Evolutionary conservation across 2,888 invertebrate species (phyloP).

Genomic region (Galerucella calmariensis): DNA sequence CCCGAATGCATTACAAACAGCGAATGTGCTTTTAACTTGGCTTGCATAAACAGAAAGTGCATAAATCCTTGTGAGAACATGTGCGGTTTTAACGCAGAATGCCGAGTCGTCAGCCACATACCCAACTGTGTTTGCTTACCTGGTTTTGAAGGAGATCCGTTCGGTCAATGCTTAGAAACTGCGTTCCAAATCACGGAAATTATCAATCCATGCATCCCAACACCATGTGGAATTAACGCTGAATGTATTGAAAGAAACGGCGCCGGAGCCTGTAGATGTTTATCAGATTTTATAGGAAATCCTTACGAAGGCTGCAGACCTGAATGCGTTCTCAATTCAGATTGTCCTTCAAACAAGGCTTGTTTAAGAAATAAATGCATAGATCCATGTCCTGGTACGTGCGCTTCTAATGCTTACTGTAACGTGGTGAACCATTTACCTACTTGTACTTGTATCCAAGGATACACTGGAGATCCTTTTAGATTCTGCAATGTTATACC

Average conservation of each 20-base stretch:
- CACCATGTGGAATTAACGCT: constrained; percentile 68
- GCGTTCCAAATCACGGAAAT: constrained; percentile 44
- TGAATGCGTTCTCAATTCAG: constrained; percentile 69
- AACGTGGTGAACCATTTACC: constrained; percentile 66
- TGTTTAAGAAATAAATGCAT: constrained; percentile 70
- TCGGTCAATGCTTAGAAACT: constrained; percentile 59
- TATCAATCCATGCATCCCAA: constrained; percentile 63
- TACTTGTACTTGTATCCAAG: constrained; percentile 73
- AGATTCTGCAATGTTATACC: constrained; percentile 49
- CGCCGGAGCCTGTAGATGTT: constrained; percentile 68
- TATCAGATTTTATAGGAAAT: constrained; percentile 68
- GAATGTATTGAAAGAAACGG: constrained; percentile 66
- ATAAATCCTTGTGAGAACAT: constrained; percentile 78
- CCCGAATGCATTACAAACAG: constrained; percentile 80
- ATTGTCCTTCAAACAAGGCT: constrained; percentile 69
- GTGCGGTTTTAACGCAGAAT: constrained; percentile 78
- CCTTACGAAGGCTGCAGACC: constrained; percentile 72
- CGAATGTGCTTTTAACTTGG: constrained; percentile 75
- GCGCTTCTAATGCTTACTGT: constrained; percentile 77
- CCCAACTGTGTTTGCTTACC: constrained; percentile 76
- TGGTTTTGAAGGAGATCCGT: constrained; percentile 78
- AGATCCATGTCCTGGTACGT: constrained; percentile 71
- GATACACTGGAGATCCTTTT: constrained; percentile 72
- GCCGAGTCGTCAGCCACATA: constrained; percentile 79
- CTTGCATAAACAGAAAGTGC: constrained; percentile 80